Conservation (phyloP, 2,888 invertebrate species). For the Elgonia sp. region DNA sequence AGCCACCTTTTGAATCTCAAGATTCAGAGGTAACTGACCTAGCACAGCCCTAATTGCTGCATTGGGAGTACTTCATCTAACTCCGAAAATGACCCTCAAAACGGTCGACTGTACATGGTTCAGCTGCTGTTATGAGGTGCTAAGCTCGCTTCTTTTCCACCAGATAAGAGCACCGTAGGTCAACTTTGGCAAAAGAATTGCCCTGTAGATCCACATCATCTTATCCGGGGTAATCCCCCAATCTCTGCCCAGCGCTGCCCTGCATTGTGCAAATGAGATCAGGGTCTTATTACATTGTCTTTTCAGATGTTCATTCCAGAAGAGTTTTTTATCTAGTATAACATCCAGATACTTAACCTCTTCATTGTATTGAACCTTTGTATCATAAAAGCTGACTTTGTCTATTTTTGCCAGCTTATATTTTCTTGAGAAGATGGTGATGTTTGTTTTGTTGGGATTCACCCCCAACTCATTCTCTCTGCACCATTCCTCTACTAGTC, state of each 20-base stretch:
- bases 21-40: no score
- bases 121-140: conserved; percentile 4
- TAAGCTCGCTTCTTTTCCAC: conserved; percentile 42
- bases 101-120: conserved; percentile 35
- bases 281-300: neutral
- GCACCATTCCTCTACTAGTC: neutral
- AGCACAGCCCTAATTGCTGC: conserved; percentile 30
- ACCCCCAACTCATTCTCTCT: neutral
- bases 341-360: conserved; percentile 11
- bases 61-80: conserved; percentile 27
- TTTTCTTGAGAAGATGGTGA: conserved; percentile 46
- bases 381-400: no score
- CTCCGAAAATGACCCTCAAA: conserved; percentile 34
- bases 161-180: conserved; percentile 44
- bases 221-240: conserved; percentile 4
- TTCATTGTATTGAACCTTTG: neutral
- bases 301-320: neutral
- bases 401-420: no score
- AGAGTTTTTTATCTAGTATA: neutral
- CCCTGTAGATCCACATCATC: neutral
- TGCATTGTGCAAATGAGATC: neutral
- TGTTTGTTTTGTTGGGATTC: no score
- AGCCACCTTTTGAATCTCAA: no score
- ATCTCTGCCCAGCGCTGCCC: neutral
- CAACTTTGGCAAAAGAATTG: conserved; percentile 40